phyloP scores from a whole-genome alignment of 2,113 vertebrate genomes.

The Chloebia gouldiae region DNA sequence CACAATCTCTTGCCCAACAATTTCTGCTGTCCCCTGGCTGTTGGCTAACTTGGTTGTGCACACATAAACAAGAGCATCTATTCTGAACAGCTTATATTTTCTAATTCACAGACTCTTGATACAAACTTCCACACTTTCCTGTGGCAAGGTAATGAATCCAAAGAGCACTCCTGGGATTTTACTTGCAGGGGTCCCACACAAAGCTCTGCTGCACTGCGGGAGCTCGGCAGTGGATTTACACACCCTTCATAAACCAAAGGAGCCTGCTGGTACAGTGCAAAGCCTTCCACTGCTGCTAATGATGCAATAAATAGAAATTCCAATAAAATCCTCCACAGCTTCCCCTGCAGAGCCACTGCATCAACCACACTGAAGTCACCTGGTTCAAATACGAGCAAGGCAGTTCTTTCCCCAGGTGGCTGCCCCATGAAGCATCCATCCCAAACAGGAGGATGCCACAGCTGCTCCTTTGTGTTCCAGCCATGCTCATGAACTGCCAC shows the following conservation, averaged over 20 bases:
- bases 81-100: background rate
- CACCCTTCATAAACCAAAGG: background rate
- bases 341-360: background rate
- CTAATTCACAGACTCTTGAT: background rate
- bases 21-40: background rate
- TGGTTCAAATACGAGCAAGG: background rate
- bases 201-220: background rate
- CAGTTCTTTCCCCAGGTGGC: background rate
- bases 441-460: background rate
- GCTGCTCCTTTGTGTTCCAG: background rate
- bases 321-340: background rate
- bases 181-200: background rate
- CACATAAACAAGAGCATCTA: background rate
- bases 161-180: background rate
- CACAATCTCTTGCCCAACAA: background rate
- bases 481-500: background rate
- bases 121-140: background rate
- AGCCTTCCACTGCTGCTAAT: background rate
- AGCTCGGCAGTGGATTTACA: background rate
- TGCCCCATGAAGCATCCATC: background rate
- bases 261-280: background rate
- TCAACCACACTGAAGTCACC: background rate
- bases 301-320: slow-evolving; percentile 7
- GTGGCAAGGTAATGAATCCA: background rate
- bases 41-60: background rate